Evolutionary conservation across 2,888 invertebrate genomes (phyloP).

Genomic region (Aelia acuminata): DNA sequence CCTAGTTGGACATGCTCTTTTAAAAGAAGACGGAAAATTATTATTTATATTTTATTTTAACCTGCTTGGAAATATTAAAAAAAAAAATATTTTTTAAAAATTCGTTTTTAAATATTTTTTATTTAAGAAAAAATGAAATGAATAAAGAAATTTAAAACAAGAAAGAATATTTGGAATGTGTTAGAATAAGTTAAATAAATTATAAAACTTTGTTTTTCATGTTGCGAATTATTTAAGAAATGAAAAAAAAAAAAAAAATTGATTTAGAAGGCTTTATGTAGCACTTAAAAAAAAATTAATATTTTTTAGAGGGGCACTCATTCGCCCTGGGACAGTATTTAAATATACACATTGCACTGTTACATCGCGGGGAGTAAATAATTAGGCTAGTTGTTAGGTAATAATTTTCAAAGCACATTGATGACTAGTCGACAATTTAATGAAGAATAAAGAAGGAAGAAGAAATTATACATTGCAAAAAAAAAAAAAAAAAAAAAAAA

Average conservation of each 20-base stretch:
- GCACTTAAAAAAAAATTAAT: neutral
- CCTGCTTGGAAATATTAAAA: too few species aligned
- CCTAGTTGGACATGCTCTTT: too few species aligned
- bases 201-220: neutral
- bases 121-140: neutral
- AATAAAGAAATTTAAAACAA: neutral
- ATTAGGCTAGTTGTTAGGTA: neutral
- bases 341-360: neutral
- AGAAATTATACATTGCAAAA: neutral
- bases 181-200: neutral
- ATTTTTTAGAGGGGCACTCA: neutral
- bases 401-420: neutral
- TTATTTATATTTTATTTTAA: too few species aligned
- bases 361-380: neutral
- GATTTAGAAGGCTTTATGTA: neutral
- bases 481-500: neutral
- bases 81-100: too few species aligned
- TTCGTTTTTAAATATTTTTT: neutral
- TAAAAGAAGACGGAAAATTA: too few species aligned
- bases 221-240: neutral
- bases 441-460: neutral
- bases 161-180: neutral
- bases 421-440: neutral
- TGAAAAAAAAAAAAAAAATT: neutral
- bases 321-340: conserved; percentile 23